These are phyloP conservation scores for Frankliniella intonsa DNA, from an alignment of 2,888 invertebrate species.

Conservation along the genomic window DNA sequence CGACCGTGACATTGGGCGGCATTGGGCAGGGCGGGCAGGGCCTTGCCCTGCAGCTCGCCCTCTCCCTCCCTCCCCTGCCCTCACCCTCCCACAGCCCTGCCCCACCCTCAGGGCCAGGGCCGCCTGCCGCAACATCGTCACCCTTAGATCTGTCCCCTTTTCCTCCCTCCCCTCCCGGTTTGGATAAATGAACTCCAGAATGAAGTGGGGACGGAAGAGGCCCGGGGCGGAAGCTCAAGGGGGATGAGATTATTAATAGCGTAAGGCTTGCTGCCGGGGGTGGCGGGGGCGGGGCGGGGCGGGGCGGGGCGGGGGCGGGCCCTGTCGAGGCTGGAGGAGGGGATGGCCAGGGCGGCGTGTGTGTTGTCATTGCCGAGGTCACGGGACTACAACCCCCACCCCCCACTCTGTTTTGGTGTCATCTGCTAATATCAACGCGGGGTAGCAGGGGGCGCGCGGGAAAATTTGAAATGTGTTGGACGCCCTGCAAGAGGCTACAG, in stretches of 20 bases:
- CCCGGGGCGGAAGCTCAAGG: background rate
- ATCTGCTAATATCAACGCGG: too few species aligned
- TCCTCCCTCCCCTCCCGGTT: background rate
- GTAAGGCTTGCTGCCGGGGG: background rate
- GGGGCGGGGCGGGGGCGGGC: too few species aligned
- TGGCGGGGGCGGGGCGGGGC: too few species aligned
- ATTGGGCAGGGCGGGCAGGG: background rate
- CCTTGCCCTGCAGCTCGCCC: background rate
- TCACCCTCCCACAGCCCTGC: background rate
- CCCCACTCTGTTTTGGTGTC: too few species aligned
- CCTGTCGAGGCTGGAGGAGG: too few species aligned
- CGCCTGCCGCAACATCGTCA: conserved; percentile 12
- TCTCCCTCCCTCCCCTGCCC: background rate
- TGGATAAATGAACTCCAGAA: conserved; percentile 24
- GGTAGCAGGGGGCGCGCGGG: too few species aligned
- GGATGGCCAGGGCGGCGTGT: too few species aligned
- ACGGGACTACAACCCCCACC: too few species aligned
- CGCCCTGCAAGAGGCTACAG: too few species aligned
- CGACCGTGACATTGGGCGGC: background rate
- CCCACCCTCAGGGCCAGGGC: background rate
- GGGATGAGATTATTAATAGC: conserved; percentile 18
- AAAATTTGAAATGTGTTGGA: too few species aligned
- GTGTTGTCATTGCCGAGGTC: too few species aligned
- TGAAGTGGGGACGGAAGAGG: background rate
- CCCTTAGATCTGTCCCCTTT: background rate